Conservation (phyloP, 2,888 invertebrate genomes). For the Athalia circularis region DNA sequence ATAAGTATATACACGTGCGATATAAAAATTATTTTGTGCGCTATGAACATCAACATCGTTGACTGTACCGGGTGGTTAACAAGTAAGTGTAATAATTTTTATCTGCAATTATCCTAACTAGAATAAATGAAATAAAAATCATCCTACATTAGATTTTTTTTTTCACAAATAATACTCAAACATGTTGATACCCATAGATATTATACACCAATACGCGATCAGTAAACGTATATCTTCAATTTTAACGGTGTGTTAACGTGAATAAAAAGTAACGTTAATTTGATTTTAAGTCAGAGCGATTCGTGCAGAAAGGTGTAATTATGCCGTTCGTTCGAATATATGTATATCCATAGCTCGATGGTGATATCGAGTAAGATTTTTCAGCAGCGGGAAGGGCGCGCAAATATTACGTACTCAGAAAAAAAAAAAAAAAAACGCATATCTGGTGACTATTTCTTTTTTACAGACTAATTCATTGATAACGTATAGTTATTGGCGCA, state of each 20-base stretch:
- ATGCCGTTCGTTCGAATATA: slow-evolving; percentile 11
- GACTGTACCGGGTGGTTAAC: slow-evolving; percentile 56
- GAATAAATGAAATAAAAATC: no score
- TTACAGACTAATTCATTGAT: no score
- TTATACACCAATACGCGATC: slow-evolving; percentile 19
- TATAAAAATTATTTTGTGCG: slow-evolving; percentile 50
- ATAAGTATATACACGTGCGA: slow-evolving; percentile 44
- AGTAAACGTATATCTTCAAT: slow-evolving; percentile 28
- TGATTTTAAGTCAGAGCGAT: slow-evolving; percentile 32
- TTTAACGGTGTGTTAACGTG: slow-evolving; percentile 41
- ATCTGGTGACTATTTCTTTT: no score
- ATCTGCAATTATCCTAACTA: no score
- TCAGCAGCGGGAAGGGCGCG: not conserved
- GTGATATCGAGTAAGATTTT: not conserved
- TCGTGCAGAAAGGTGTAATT: slow-evolving; percentile 28
- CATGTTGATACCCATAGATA: not conserved
- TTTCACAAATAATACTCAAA: not conserved
- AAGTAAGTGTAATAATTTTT: slow-evolving; percentile 54
- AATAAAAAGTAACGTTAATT: slow-evolving; percentile 37
- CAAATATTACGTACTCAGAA: not conserved
- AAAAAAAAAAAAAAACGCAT: not conserved
- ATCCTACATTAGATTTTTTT: no score
- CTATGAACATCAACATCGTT: slow-evolving; percentile 58
- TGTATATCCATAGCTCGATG: not conserved
- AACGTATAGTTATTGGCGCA: no score